These are phyloP conservation scores for Zhuqinia jingwanae DNA, from an alignment of 2,888 invertebrate species.

Conservation along the genomic window DNA sequence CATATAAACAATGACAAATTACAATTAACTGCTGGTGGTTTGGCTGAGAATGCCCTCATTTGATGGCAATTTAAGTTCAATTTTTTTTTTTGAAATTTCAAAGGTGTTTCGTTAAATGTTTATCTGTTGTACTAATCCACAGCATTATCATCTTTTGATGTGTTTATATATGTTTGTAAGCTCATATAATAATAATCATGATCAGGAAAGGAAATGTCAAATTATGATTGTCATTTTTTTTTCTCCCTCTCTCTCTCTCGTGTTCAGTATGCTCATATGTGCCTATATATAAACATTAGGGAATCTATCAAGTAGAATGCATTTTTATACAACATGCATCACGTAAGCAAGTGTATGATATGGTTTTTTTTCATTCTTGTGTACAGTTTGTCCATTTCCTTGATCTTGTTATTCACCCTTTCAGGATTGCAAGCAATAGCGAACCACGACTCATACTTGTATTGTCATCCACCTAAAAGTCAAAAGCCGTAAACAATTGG, in stretches of 20 bases:
- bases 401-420: neutral
- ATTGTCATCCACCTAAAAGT: conserved; percentile 67
- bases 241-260: no score
- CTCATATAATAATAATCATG: neutral
- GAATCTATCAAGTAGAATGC: conserved; percentile 17
- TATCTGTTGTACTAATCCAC: neutral
- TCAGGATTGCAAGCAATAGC: neutral
- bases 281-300: neutral
- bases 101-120: neutral
- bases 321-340: neutral
- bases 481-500: conserved; percentile 72
- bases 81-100: no score
- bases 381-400: neutral
- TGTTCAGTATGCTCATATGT: no score
- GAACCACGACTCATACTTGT: neutral
- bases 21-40: no score
- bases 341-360: neutral
- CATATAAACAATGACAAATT: no score
- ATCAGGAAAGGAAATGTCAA: conserved; percentile 76
- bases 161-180: neutral
- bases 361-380: neutral
- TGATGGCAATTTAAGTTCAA: no score
- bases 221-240: conserved; percentile 73
- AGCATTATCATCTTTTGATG: neutral
- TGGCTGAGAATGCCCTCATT: neutral